These are phyloP conservation scores for Nemoura dubitans DNA, from an alignment of 2,888 invertebrate species.

Conservation along the genomic window DNA sequence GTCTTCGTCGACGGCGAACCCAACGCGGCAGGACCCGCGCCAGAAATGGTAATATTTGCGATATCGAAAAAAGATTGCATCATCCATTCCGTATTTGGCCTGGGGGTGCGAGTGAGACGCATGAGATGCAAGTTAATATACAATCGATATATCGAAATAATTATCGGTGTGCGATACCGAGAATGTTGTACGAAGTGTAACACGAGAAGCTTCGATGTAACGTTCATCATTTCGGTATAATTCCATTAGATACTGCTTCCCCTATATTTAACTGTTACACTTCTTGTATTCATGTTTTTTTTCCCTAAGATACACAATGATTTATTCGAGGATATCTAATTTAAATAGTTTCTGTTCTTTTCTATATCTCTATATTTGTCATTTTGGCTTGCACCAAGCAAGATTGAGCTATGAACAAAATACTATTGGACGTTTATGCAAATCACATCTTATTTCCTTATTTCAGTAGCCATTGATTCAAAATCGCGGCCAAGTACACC, in stretches of 20 bases:
- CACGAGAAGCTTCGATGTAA: not conserved
- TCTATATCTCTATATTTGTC: too few species aligned
- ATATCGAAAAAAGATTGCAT: constrained; percentile 10
- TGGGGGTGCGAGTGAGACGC: not conserved
- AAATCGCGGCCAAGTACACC: too few species aligned
- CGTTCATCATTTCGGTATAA: not conserved
- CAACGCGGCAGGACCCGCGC: not conserved
- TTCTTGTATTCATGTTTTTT: not conserved
- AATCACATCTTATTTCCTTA: too few species aligned
- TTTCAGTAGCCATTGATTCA: too few species aligned
- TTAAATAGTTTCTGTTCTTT: not conserved
- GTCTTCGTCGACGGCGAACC: not conserved
- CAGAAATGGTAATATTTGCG: constrained; percentile 18
- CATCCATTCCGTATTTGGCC: not conserved
- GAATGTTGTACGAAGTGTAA: not conserved
- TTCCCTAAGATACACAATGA: not conserved
- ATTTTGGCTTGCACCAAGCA: too few species aligned
- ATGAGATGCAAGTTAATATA: constrained; percentile 21
- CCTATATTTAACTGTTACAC: not conserved
- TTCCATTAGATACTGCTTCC: not conserved
- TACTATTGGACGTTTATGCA: too few species aligned
- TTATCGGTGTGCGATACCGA: constrained; percentile 43
- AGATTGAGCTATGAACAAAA: too few species aligned
- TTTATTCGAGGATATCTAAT: not conserved
- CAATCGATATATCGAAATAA: constrained; percentile 51